Evolutionary conservation across 92 coral and sea anemone species (phyloP), one percentile per base, ranked within the genome.

Genomic region (Phenganax marumi): DNA sequence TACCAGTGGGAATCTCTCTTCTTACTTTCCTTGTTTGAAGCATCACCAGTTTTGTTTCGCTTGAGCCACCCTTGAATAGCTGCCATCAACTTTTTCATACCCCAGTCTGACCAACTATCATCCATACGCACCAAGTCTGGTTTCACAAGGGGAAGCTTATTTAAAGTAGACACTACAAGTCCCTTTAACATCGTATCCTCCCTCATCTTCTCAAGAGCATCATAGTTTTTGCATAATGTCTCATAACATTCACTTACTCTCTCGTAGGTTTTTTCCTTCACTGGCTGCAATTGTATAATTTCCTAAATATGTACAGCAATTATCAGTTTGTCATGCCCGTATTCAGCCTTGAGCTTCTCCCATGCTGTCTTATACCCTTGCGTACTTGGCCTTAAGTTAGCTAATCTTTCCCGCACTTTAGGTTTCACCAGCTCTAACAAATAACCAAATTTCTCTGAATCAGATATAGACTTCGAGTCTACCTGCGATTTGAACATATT

Each of bases 291-390:
- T 79, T 85, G 65, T 17, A 88, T 89, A 22, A 89, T 79, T 81
- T 85, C 89, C 62, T 89, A 88, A 88, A 86, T 86, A 62, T 86
- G 90, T 49, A 89, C 89, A 12, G 79, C 84, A 17, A 82, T 84
- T 12, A 81, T 87, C 53, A 77, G 17, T 55, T 84, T 86, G 65
- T 85, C 68, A 16, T 90, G 92, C 13, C 92, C 88, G 60, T 87
- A 84, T 58, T 87, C 86, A 22, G 7, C 84, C 62, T 87, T 82
- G 48, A 87, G 69, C 16, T 86, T 62, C 49, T 90, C 88, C 88
- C 87, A 90, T 23, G 90, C 87, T 22, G 85, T 90, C 72, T 84
- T 90, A 73, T 90, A 90, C 22, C 90, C 92, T 47, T 73, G 73
- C 1, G 86, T 55, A 21, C 90, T 75, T 12, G 92, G 90, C 80